A percentile compares a stretch with the other conserved stretches of the same genome.
These are phyloP conservation scores for Bufo gargarizans DNA, from an alignment of 2,113 vertebrate genomes.

Conservation along the genomic window DNA sequence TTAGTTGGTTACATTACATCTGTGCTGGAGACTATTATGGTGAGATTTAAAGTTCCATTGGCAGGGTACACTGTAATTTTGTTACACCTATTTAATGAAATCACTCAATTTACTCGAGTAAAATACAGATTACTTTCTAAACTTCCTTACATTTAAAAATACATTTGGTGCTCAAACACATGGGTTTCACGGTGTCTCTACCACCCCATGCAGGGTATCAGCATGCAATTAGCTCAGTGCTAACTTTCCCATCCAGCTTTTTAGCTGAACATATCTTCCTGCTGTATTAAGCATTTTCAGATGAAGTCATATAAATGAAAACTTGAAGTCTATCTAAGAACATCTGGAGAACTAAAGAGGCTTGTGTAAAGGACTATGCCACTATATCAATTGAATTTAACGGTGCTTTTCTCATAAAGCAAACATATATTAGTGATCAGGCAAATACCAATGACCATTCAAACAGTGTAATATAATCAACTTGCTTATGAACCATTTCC, in stretches of 20 bases:
- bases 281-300: constrained; percentile 15
- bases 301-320: constrained; percentile 9
- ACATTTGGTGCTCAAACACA: constrained; percentile 5
- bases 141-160: constrained; percentile 35
- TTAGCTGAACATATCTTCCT: background rate
- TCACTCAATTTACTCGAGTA: constrained; percentile 18
- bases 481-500: no score
- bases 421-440: background rate
- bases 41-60: constrained; percentile 39
- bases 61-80: constrained; percentile 27
- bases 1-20: constrained; percentile 49
- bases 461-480: no score
- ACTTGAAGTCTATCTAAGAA: background rate
- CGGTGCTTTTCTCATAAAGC: background rate
- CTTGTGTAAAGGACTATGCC: background rate
- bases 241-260: constrained; percentile 9
- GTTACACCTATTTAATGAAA: constrained; percentile 32
- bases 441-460: no score
- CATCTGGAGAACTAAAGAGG: background rate
- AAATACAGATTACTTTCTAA: constrained; percentile 44
- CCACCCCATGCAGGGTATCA: constrained; percentile 20
- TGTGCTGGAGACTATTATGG: constrained; percentile 43
- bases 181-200: background rate
- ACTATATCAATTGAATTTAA: background rate
- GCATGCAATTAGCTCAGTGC: constrained; percentile 35